Evolutionary conservation across 2,113 vertebrate species (phyloP), one percentile per base, ranked within the genome.

Genomic region (Toxotes chatareus): DNA sequence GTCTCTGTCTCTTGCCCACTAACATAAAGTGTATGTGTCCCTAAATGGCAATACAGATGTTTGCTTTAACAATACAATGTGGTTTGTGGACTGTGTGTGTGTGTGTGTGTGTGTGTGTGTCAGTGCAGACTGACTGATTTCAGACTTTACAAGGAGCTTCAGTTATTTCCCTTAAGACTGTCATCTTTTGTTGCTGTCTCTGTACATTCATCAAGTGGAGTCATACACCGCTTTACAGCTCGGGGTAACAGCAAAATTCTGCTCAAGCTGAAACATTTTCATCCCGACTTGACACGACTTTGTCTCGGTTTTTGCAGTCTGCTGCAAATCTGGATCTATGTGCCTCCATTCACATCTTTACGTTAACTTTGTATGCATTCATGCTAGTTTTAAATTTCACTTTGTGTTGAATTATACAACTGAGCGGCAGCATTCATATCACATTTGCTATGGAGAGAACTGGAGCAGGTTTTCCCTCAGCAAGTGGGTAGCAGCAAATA

Each of bases 131-230:
- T 56, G 57, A 60, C 70, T 60, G 71, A 73, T 77, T 89, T 65
- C 62, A 70, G 27, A 23, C 67, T 32, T 73, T 65, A 51, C 44
- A 62, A 57, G 44, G 56, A 68, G 65, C 49, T 70, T 38, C 32
- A 36, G 51, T 67, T 60, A 66, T 73, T 73, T 86, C 73, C 62
- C 76, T 57, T 83, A 40, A 67, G 82, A 78, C 38, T n/a, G 7
- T 47, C 51, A 73, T 80, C 57, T 78, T 82, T 72, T 60, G 47
- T 65, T 17, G 36, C 61, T 73, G 69, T 85, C 79, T 73, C 19
- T 49, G 23, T 83, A 19, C 44, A 79, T 80, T 79, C 59, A 73
- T 83, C 68, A 73, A 49, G 34, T 40, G 4, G 44, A 56, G 47
- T 76, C 31, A 46, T 56, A 60, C 4, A 13, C 13, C 36, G 17